Evolutionary conservation across 2,113 vertebrate genomes (phyloP), one percentile per base, ranked within the genome.

Genomic region (Amphilophus citrinellus): DNA sequence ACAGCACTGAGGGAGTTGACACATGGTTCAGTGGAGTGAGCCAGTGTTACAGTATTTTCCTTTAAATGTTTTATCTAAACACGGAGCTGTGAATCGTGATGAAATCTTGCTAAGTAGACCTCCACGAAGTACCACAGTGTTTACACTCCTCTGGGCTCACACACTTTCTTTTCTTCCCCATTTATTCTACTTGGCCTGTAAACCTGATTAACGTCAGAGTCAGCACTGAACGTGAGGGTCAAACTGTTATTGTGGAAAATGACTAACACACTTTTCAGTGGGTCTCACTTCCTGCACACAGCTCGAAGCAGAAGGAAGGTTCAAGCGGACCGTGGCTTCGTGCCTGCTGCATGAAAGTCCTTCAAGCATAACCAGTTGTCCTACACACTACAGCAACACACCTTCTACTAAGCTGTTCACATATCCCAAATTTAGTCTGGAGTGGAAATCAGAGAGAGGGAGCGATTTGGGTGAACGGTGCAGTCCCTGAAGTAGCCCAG

Each of bases 321-420:
- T 75, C 17, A 35, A 44, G 73, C 8, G 24, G 81, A 83, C 68
- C 53, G 2, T 77, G 80, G 75, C 61, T 59, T 56, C 2, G 6
- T 60, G 68, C 71, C 44, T 15, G 35, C 58, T 65, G 63, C 80
- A 42, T 79, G 84, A 73, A 85, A 88, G 71, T 73, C 86, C 80
- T 71, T 66, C 62, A 61, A 66, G 84, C 82, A 18, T 79, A 78
- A 92, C 88, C 86, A 82, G 90, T 89, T 90, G 87, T 80, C 79
- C 66, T 39, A 6, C 62, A 32, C 53, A 77, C 79, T 76, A 71
- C 85, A 84, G 71, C 85, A 88, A 91, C 84, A 84, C 62, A 88
- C 75, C 84, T 20, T 68, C 87, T 76, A 83, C 84, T 92, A 91
- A 87, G 89, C 76, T 93, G 92, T 92, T 94, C 92, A 92, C 87